Evolutionary conservation across 2,888 invertebrate genomes (phyloP).

Genomic region (Chloromyia formosa): DNA sequence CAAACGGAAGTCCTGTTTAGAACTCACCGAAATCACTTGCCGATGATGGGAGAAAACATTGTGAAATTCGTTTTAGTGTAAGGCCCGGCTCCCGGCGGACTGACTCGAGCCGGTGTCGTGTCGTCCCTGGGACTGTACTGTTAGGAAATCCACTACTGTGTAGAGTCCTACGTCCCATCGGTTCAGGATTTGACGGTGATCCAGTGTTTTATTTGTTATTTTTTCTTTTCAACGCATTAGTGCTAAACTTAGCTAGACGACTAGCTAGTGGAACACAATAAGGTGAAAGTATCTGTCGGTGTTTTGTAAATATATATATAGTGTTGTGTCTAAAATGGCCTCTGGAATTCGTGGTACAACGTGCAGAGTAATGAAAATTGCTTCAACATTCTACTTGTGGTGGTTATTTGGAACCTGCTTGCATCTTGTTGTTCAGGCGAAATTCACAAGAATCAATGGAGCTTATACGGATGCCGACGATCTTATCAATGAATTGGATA

Average conservation of each 20-base stretch:
- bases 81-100: too few relatives aligned
- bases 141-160: too few relatives aligned
- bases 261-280: too few relatives aligned
- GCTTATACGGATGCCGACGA: slow-evolving; percentile 63
- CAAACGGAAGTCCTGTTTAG: slow-evolving; percentile 13
- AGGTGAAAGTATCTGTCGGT: too few relatives aligned
- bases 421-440: slow-evolving; percentile 55
- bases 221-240: slow-evolving; percentile 1
- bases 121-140: too few relatives aligned
- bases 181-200: too few relatives aligned
- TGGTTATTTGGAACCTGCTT: slow-evolving; percentile 59
- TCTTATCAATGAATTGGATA: slow-evolving; percentile 64
- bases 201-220: neutral
- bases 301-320: too few relatives aligned
- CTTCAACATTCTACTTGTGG: slow-evolving; percentile 56
- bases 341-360: slow-evolving; percentile 28
- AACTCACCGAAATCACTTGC: neutral
- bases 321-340: slow-evolving; percentile 32
- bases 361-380: slow-evolving; percentile 51
- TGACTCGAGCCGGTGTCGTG: too few relatives aligned
- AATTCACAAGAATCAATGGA: slow-evolving; percentile 53
- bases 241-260: too few relatives aligned
- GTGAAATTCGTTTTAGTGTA: slow-evolving; percentile 28
- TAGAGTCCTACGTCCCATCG: too few relatives aligned
- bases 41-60: slow-evolving; percentile 13